Conservation (phyloP, 2,113 vertebrate genomes). For the Neopipo cinnamomea region DNA sequence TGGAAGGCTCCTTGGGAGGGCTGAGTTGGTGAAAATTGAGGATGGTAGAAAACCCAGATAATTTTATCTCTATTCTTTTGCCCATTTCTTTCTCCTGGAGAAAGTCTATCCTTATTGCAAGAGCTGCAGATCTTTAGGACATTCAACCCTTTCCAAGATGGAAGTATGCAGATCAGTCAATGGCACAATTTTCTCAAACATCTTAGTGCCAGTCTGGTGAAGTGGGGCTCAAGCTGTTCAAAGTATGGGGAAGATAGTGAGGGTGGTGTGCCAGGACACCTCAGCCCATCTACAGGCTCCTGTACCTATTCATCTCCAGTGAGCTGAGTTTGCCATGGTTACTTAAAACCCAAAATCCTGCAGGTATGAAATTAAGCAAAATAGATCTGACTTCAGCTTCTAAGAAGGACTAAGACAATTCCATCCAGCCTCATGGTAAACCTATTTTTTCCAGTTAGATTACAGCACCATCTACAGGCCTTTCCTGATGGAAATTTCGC, state of each 20-base stretch:
- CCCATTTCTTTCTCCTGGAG: neutral
- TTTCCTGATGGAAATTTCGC: neutral
- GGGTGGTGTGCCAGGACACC: neutral
- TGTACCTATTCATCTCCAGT: neutral
- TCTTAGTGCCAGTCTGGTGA: neutral
- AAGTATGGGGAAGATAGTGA: neutral
- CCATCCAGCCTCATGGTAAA: neutral
- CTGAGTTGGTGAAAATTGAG: rapidly evolving
- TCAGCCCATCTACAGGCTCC: neutral
- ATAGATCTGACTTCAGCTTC: neutral
- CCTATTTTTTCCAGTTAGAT: slow-evolving; percentile 2
- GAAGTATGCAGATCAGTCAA: neutral
- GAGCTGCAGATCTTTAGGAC: neutral
- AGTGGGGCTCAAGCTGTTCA: neutral
- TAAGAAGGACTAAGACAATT: neutral
- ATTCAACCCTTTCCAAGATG: neutral
- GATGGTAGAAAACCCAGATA: neutral
- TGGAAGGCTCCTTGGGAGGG: neutral
- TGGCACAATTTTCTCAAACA: neutral
- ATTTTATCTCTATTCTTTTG: neutral
- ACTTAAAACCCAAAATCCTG: neutral
- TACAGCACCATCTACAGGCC: slow-evolving; percentile 75
- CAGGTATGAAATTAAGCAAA: neutral
- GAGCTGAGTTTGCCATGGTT: neutral
- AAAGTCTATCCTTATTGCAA: neutral